These are phyloP conservation scores for Calliopsis andreniformis DNA, from an alignment of 1,140 invertebrate species.

Conservation along the genomic window DNA sequence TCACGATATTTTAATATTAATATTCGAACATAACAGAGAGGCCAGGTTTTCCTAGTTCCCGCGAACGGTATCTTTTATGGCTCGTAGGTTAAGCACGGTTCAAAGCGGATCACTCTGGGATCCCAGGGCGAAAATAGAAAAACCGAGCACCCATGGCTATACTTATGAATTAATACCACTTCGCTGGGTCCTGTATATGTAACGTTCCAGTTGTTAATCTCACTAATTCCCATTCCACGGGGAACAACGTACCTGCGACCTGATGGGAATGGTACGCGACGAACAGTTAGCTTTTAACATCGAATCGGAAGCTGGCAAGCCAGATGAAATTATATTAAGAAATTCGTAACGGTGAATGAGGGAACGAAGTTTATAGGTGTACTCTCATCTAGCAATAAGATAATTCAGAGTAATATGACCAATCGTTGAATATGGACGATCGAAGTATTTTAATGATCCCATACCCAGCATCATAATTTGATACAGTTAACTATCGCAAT, in stretches of 20 bases:
- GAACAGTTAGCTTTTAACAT: background rate
- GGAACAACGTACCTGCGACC: slow-evolving; percentile 2
- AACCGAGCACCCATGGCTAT: background rate
- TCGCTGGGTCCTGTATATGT: background rate
- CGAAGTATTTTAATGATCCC: too few species aligned
- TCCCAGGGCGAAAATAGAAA: slow-evolving; percentile 11
- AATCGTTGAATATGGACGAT: too few species aligned
- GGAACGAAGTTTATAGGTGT: slow-evolving; percentile 7
- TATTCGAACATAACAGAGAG: slow-evolving; percentile 8
- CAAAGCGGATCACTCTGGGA: background rate
- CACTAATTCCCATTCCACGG: slow-evolving; percentile 13
- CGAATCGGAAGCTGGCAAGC: background rate
- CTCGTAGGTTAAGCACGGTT: background rate
- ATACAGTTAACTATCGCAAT: too few species aligned
- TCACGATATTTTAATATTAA: slow-evolving; percentile 46
- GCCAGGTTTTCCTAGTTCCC: slow-evolving; percentile 13
- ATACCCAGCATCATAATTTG: too few species aligned
- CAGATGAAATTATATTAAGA: background rate
- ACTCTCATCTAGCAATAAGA: too few species aligned
- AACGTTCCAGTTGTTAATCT: slow-evolving; percentile 40
- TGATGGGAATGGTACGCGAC: background rate
- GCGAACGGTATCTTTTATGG: slow-evolving; percentile 38
- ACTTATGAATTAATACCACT: slow-evolving; percentile 26
- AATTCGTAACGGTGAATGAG: background rate
- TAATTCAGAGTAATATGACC: too few species aligned